These are phyloP conservation scores for Sebastes cheni DNA, from an alignment of 2,797 vertebrate species.

Conservation along the genomic window DNA sequence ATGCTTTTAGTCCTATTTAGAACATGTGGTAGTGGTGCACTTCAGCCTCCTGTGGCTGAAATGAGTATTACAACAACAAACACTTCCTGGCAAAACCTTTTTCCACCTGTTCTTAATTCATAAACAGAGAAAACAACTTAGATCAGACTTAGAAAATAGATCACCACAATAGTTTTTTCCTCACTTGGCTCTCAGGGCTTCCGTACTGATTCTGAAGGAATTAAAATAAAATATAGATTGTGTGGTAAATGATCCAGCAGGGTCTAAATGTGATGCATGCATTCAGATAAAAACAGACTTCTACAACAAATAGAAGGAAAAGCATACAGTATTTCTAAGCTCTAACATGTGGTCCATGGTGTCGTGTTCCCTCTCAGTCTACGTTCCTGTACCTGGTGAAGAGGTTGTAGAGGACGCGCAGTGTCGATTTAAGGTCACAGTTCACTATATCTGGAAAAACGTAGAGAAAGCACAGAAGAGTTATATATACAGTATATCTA, in stretches of 20 bases:
- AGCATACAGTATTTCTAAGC: neutral
- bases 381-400: slow-evolving; percentile 96
- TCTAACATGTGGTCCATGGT: slow-evolving; percentile 26
- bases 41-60: neutral
- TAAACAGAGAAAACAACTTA: neutral
- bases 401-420: slow-evolving; percentile 96
- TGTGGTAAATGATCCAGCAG: neutral
- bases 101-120: neutral
- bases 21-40: neutral
- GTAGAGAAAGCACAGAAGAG: too few species aligned
- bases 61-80: neutral
- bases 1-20: neutral
- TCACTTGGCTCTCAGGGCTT: neutral
- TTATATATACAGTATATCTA: too few species aligned
- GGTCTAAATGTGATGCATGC: slow-evolving; percentile 41
- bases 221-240: neutral
- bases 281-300: slow-evolving; percentile 4
- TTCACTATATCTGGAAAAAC: slow-evolving; percentile 92
- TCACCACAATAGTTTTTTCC: neutral
- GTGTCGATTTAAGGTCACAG: slow-evolving; percentile 96
- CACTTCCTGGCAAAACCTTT: too few species aligned
- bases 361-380: slow-evolving; percentile 80
- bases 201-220: neutral
- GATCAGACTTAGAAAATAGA: neutral
- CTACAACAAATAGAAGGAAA: neutral